A percentile compares a stretch with the other conserved stretches of the same genome.
Conservation (phyloP, 2,113 vertebrate genomes). For the Notiomystis cincta region DNA sequence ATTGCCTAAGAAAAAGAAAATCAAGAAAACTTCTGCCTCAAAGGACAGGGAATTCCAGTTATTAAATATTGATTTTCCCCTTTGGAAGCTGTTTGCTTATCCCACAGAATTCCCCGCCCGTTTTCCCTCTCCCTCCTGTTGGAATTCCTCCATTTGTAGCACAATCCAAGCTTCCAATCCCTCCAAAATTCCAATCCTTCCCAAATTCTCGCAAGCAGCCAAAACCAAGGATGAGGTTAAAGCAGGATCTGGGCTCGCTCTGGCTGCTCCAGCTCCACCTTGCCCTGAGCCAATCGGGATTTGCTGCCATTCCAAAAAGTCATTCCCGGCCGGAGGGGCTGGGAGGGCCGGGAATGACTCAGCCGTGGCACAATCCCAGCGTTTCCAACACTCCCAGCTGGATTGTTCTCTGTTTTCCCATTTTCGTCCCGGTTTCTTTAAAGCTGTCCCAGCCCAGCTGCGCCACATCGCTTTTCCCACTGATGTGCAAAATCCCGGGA, state of each 20-base stretch:
- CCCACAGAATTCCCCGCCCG: background rate
- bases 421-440: background rate
- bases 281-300: background rate
- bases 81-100: background rate
- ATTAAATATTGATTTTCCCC: background rate
- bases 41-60: background rate
- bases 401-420: background rate
- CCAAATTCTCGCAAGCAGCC: background rate
- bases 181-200: background rate
- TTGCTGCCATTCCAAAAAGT: background rate
- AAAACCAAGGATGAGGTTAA: background rate
- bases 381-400: background rate
- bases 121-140: background rate
- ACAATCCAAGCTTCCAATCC: background rate
- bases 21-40: accelerated
- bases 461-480: background rate
- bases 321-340: background rate
- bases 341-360: background rate
- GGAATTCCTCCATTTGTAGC: background rate
- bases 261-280: background rate
- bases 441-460: background rate
- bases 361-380: background rate
- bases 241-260: background rate
- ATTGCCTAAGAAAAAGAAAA: background rate
- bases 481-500: background rate